phyloP scores from a whole-genome alignment of 2,888 invertebrate genomes.

The Cataglyphis albicans region DNA sequence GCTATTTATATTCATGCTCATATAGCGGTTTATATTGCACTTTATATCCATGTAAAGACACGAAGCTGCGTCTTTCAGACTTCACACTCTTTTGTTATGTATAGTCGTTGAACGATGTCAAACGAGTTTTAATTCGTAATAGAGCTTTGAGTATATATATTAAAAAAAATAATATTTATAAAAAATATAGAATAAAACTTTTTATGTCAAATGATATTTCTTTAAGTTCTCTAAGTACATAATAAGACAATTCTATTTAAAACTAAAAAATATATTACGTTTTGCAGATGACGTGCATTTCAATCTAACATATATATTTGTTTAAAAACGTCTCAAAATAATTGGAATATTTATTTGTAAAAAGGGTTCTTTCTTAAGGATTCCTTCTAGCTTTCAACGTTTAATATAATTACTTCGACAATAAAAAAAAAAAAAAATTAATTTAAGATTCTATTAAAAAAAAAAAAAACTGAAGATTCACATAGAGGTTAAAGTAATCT shows the following conservation, averaged over 20 bases:
- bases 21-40: background rate
- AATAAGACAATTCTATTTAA: slow-evolving; percentile 16
- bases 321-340: background rate
- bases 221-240: background rate
- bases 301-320: background rate
- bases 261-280: background rate
- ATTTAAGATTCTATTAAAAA: background rate
- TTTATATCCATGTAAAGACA: slow-evolving; percentile 32
- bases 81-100: slow-evolving; percentile 27
- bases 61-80: slow-evolving; percentile 26
- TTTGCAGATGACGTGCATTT: slow-evolving; percentile 11
- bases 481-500: background rate
- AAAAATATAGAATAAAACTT: slow-evolving; percentile 2
- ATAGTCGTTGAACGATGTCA: background rate
- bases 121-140: slow-evolving; percentile 10
- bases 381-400: background rate
- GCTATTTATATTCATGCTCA: slow-evolving; percentile 4
- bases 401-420: background rate
- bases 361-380: background rate
- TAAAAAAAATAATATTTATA: slow-evolving; percentile 6
- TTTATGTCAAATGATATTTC: background rate
- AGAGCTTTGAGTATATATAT: background rate
- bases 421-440: background rate
- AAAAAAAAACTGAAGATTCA: background rate
- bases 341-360: background rate